Evolutionary conservation across 2,888 invertebrate species (phyloP).

Genomic region (Callyntrura sp.): DNA sequence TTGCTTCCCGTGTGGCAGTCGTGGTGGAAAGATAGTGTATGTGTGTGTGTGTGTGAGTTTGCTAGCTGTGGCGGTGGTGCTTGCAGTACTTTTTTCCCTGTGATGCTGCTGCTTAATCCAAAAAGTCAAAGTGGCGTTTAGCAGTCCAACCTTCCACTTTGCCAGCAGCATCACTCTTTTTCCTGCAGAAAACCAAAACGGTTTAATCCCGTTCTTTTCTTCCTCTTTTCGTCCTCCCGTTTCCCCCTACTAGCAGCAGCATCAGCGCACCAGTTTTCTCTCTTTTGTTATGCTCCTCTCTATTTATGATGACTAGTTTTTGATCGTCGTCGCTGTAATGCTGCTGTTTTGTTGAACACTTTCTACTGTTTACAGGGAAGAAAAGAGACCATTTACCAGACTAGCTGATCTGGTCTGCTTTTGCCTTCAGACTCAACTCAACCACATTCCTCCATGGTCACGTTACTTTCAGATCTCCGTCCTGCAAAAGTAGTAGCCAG

Average conservation of each 20-base stretch:
- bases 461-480: conserved; percentile 43
- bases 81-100: background rate
- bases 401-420: conserved; percentile 47
- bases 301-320: conserved; percentile 50
- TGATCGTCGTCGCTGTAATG: conserved; percentile 29
- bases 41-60: too few species aligned
- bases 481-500: conserved; percentile 3
- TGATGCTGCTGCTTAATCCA: conserved; percentile 36
- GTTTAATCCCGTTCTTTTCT: conserved; percentile 48
- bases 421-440: conserved; percentile 52
- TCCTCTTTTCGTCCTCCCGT: background rate
- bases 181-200: conserved; percentile 47
- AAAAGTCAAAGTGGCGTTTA: conserved; percentile 53
- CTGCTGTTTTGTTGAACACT: background rate
- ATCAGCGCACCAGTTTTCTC: too few species aligned
- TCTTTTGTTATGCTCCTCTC: conserved; percentile 29
- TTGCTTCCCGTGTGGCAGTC: conserved; percentile 36
- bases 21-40: conserved; percentile 5
- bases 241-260: too few species aligned
- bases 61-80: background rate
- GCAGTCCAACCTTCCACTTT: conserved; percentile 12
- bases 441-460: conserved; percentile 47
- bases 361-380: conserved; percentile 6
- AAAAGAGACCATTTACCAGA: background rate
- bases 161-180: conserved; percentile 36